These are phyloP conservation scores for Pionites leucogaster DNA, from an alignment of 2,113 vertebrate species.

Conservation along the genomic window DNA sequence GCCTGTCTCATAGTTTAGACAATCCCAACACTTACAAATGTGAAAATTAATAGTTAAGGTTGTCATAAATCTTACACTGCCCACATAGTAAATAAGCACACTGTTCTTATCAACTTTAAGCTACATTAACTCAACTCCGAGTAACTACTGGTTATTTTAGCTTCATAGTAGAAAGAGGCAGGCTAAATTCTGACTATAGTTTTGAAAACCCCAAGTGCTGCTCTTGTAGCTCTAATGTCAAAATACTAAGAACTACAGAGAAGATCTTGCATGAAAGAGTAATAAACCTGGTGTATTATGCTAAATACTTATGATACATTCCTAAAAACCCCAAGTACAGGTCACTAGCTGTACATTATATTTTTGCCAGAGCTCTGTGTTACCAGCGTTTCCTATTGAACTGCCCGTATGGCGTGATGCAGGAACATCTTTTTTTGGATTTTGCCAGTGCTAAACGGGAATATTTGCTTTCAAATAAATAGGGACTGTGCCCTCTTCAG, in stretches of 20 bases:
- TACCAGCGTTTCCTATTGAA: background rate
- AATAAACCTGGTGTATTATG: background rate
- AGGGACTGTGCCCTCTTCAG: background rate
- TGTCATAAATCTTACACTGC: background rate
- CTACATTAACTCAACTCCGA: background rate
- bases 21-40: background rate
- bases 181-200: background rate
- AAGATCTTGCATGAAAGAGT: background rate
- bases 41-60: conserved; percentile 15
- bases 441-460: background rate
- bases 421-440: background rate
- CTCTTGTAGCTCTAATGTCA: background rate
- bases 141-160: background rate
- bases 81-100: background rate
- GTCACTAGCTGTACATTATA: background rate
- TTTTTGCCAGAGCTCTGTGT: background rate
- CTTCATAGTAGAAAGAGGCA: background rate
- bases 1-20: background rate
- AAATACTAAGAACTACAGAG: background rate
- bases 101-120: background rate
- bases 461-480: background rate
- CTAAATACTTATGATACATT: background rate
- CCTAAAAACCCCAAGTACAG: background rate
- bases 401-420: background rate
- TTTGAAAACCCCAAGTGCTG: background rate